phyloP scores from a whole-genome alignment of 2,888 invertebrate genomes.

The Actias luna region DNA sequence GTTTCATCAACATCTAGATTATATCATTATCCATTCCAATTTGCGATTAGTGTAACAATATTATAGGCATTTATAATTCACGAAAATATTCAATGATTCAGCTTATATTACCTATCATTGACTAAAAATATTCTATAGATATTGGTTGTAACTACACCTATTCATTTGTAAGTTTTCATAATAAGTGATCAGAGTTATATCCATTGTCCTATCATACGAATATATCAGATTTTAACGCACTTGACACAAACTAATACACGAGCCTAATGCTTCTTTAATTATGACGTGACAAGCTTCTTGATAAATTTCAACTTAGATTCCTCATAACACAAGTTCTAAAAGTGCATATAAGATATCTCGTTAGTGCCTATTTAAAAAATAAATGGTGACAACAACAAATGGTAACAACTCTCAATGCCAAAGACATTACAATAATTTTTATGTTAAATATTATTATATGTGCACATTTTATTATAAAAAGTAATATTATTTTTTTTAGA shows the following conservation, averaged over 20 bases:
- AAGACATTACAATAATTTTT: background rate
- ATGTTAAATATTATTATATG: background rate
- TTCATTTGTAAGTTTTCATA: background rate
- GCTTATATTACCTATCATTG: background rate
- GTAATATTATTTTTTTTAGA: background rate
- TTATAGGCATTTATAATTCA: background rate
- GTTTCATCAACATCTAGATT: too few species aligned
- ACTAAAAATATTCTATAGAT: background rate
- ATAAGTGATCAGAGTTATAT: background rate
- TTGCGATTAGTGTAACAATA: background rate
- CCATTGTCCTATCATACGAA: too few species aligned
- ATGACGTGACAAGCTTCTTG: background rate
- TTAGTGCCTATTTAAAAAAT: background rate
- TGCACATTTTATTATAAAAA: background rate
- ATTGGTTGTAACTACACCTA: background rate
- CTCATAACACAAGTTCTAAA: background rate
- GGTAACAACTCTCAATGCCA: background rate
- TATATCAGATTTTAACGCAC: too few species aligned
- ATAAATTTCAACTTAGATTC: background rate
- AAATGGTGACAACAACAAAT: background rate
- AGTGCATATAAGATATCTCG: background rate
- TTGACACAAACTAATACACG: background rate
- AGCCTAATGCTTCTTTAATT: background rate
- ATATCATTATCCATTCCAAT: too few species aligned
- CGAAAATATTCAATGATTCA: background rate